phyloP scores from a whole-genome alignment of 2,888 invertebrate genomes.

The Dorcus hopei region DNA sequence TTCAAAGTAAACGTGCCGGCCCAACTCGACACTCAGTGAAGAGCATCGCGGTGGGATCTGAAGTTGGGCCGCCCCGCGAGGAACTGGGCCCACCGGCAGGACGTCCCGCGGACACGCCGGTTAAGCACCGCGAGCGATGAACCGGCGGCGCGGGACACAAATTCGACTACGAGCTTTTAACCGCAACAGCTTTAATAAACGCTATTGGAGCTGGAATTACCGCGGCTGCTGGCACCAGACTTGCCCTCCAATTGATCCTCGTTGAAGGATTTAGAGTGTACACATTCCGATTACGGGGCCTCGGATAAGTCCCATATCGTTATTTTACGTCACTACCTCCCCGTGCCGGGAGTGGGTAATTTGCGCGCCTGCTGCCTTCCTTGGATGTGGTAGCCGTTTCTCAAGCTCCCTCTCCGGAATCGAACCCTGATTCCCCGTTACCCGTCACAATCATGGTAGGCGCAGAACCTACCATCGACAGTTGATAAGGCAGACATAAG shows the following conservation, averaged over 20 bases:
- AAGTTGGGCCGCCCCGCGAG: too few species aligned
- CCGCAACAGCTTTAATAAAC: constrained; percentile 71
- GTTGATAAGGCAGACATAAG: constrained; percentile 68
- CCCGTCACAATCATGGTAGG: constrained; percentile 67
- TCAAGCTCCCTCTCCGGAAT: constrained; percentile 71
- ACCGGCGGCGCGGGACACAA: too few species aligned
- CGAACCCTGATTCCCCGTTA: constrained; percentile 74
- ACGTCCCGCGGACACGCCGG: too few species aligned
- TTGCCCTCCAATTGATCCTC: constrained; percentile 58
- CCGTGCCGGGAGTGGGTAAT: constrained; percentile 57
- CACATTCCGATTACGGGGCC: constrained; percentile 57
- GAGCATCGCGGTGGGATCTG: too few species aligned
- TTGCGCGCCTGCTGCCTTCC: constrained; percentile 71
- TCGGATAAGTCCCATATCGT: constrained; percentile 60
- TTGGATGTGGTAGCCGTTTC: constrained; percentile 69
- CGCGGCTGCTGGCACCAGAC: constrained; percentile 70
- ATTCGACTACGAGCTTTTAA: constrained; percentile 48
- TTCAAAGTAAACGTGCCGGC: too few species aligned
- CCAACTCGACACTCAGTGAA: too few species aligned
- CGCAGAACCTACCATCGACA: constrained; percentile 62
- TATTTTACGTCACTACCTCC: constrained; percentile 68
- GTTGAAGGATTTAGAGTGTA: constrained; percentile 46
- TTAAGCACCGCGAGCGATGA: too few species aligned
- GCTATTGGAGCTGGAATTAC: constrained; percentile 69
- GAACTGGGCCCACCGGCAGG: too few species aligned